Evolutionary conservation across 2,113 vertebrate species (phyloP).

Genomic region (Nycticorax nycticorax): DNA sequence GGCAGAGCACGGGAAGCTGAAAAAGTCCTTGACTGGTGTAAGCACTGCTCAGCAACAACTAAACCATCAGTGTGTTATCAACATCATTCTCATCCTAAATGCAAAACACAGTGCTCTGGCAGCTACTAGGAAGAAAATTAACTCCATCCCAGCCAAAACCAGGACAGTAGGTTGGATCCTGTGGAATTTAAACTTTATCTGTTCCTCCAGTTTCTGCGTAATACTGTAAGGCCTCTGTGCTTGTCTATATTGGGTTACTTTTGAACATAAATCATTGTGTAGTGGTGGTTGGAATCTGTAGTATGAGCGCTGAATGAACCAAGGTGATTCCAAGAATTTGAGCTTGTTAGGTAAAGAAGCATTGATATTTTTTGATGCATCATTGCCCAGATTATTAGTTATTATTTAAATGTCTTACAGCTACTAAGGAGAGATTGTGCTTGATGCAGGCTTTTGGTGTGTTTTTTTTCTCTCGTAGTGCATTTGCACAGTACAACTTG

Average conservation of each 20-base stretch:
- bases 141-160: too few relatives aligned
- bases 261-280: not conserved
- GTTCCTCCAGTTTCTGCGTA: not conserved
- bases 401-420: not conserved
- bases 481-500: constrained; percentile 97
- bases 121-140: too few relatives aligned
- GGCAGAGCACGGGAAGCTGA: too few relatives aligned
- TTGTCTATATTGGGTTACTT: not conserved
- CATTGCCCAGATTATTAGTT: not conserved
- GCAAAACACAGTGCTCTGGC: too few relatives aligned
- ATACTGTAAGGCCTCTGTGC: not conserved
- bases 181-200: not conserved
- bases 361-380: not conserved
- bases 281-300: not conserved
- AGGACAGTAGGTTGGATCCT: not conserved
- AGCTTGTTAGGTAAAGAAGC: not conserved
- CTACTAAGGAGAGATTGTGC: not conserved
- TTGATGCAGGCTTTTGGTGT: not conserved
- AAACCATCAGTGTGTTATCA: too few relatives aligned
- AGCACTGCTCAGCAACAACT: too few relatives aligned
- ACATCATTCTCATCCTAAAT: too few relatives aligned
- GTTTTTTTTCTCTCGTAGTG: constrained; percentile 75
- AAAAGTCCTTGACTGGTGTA: too few relatives aligned
- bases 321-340: not conserved
- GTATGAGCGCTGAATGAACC: not conserved